Evolutionary conservation across 1,140 invertebrate species (phyloP), one percentile per base, ranked within the genome.

Genomic region (Neodiprion virginianus): DNA sequence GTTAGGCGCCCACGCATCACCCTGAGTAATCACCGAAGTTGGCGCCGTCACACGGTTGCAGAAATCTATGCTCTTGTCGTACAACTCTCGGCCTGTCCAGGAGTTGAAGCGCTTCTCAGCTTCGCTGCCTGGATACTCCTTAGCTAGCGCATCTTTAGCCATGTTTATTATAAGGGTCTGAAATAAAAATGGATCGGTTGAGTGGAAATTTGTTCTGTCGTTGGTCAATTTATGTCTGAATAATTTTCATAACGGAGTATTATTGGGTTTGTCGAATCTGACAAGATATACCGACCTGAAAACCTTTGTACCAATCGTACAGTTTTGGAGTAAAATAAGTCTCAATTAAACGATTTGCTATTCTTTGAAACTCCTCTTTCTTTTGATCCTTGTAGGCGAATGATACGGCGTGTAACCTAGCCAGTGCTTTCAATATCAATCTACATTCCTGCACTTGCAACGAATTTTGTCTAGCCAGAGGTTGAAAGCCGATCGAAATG

Each of bases 1-100:
- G 82, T 95, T 95, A 53, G 93, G 93, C 0, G 91, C 90, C 93
- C 93, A 95, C 48, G 90, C 91, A 83, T 95, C 94, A 1, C 94
- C 94, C 74, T 94, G 93, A 9, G 89, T 90, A 28, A 94, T 89
- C 0, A 93, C 91, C 48, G 89, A 91, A 50, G 88, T 85, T 61
- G 80, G 76, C 8, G 74, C 71, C 23, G 86, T 61, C 71, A 7
- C 53, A 14, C 23, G 72, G 7, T 50, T 47, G 70, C 85, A 87
- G 5, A 88, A 75, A 61, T 85, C 66, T 0, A 65, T 14, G 70
- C 76, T 84, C 70, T 80, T 86, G 65, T 81, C 69, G 28, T 78
- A 88, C 0, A 87, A 78, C 17, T 81, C 69, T 1, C 79, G 80
- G 75, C 71, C 48, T 75, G 83, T 73, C n/a, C 84, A 81, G 8